Evolutionary conservation across 2,888 invertebrate species (phyloP).

Genomic region (Mimumesa dahlbomi): DNA sequence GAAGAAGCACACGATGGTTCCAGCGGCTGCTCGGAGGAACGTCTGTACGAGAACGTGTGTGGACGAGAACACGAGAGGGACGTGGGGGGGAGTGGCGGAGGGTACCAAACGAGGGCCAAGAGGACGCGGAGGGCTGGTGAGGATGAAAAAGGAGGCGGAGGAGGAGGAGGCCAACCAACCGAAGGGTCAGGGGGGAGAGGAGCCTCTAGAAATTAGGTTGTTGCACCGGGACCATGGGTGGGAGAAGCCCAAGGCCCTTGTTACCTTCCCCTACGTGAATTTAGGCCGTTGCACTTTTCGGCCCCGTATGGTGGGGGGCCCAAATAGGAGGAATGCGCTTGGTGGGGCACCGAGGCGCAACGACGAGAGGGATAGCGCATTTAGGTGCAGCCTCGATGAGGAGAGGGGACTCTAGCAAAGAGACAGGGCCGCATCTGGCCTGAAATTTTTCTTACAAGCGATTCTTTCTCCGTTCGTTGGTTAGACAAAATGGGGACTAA

Average conservation of each 20-base stretch:
- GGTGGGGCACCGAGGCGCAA: constrained; percentile 67
- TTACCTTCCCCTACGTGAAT: constrained; percentile 77
- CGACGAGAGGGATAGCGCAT: constrained; percentile 76
- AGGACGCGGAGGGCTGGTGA: constrained; percentile 43
- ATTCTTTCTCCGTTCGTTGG: too few relatives aligned
- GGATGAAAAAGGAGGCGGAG: constrained; percentile 55
- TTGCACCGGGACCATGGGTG: constrained; percentile 76
- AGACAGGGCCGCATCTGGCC: constrained; percentile 78
- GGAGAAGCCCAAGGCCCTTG: constrained; percentile 78
- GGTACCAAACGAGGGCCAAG: constrained; percentile 31
- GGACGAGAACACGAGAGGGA: constrained; percentile 17
- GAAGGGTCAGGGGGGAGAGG: constrained; percentile 58
- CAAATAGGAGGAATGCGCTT: constrained; percentile 76
- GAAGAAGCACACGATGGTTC: constrained; percentile 67
- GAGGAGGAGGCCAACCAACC: constrained; percentile 48
- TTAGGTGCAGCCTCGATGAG: constrained; percentile 70
- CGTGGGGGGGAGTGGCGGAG: constrained; percentile 33
- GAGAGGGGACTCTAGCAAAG: constrained; percentile 77
- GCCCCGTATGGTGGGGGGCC: constrained; percentile 76
- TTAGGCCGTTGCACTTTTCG: constrained; percentile 81
- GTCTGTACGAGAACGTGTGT: constrained; percentile 49
- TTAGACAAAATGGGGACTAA: too few relatives aligned
- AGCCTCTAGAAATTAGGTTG: constrained; percentile 80
- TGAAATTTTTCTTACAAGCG: constrained; percentile 50
- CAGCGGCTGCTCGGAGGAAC: constrained; percentile 55